Conservation (phyloP, 2,888 invertebrate species). For the Hyposoter dolosus region DNA sequence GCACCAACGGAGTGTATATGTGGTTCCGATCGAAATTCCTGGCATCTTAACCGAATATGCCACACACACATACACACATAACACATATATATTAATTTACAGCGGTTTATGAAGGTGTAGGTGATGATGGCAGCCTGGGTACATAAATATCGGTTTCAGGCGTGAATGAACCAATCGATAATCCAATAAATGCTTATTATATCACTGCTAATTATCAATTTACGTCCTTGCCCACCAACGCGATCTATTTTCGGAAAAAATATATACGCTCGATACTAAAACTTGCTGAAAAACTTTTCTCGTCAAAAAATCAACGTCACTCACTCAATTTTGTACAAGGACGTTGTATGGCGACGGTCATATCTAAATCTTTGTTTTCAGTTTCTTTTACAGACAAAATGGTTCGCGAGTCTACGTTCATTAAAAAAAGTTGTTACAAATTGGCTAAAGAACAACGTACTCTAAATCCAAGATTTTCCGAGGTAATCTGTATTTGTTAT, state of each 20-base stretch:
- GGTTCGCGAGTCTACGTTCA: too few species aligned
- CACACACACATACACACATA: neutral
- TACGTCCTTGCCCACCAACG: neutral
- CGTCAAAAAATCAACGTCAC: neutral
- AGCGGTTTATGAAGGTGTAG: neutral
- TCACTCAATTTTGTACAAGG: too few species aligned
- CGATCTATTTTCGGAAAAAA: slow-evolving; percentile 3
- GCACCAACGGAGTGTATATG: neutral
- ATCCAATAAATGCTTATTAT: slow-evolving; percentile 28
- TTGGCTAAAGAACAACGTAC: too few species aligned
- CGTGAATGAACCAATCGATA: slow-evolving; percentile 43
- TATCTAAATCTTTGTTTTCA: too few species aligned
- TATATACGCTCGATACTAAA: neutral
- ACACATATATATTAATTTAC: neutral
- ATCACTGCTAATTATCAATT: neutral
- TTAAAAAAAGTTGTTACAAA: too few species aligned
- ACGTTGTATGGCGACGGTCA: too few species aligned
- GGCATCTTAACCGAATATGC: neutral
- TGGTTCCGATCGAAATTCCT: slow-evolving; percentile 36
- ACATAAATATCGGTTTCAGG: slow-evolving; percentile 17
- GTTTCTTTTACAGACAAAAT: too few species aligned
- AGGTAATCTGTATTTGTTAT: too few species aligned
- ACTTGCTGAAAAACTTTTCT: neutral
- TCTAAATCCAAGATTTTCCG: too few species aligned
- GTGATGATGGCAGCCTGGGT: slow-evolving; percentile 20